These are phyloP conservation scores for Proisotoma minuta DNA, from an alignment of 2,888 invertebrate species.

Conservation along the genomic window DNA sequence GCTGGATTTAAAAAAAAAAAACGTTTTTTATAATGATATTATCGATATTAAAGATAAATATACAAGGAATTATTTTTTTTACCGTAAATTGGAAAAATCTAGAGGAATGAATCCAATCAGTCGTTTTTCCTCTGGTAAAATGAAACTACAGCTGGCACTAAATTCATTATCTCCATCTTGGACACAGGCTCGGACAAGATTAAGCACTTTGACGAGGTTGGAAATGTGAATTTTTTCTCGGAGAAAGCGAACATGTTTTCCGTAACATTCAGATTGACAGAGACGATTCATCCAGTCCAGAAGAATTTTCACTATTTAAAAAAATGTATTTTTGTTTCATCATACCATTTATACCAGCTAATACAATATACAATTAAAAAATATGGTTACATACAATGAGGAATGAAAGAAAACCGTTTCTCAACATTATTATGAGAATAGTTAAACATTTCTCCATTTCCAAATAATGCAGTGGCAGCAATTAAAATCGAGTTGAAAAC, in stretches of 20 bases:
- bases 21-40: no score
- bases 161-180: slow-evolving; percentile 26
- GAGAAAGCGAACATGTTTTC: slow-evolving; percentile 5
- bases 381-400: slow-evolving; percentile 40
- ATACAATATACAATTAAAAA: not conserved
- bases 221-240: slow-evolving; percentile 32
- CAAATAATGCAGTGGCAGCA: slow-evolving; percentile 33
- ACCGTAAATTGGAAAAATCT: slow-evolving; percentile 28
- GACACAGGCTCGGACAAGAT: slow-evolving; percentile 28
- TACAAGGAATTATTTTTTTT: no score
- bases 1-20: not conserved
- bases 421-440: slow-evolving; percentile 7
- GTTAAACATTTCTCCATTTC: slow-evolving; percentile 11
- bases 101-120: slow-evolving; percentile 44
- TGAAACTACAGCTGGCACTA: slow-evolving; percentile 32
- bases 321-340: not conserved
- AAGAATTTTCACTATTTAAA: slow-evolving; percentile 40
- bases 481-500: slow-evolving; percentile 39
- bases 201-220: slow-evolving; percentile 40
- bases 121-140: slow-evolving; percentile 45
- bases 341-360: no score
- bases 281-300: slow-evolving; percentile 43
- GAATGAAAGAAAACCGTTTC: slow-evolving; percentile 28
- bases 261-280: not conserved
- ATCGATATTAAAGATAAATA: no score